phyloP scores from a whole-genome alignment of 1,140 invertebrate species.

The Pectinophora gossypiella region DNA sequence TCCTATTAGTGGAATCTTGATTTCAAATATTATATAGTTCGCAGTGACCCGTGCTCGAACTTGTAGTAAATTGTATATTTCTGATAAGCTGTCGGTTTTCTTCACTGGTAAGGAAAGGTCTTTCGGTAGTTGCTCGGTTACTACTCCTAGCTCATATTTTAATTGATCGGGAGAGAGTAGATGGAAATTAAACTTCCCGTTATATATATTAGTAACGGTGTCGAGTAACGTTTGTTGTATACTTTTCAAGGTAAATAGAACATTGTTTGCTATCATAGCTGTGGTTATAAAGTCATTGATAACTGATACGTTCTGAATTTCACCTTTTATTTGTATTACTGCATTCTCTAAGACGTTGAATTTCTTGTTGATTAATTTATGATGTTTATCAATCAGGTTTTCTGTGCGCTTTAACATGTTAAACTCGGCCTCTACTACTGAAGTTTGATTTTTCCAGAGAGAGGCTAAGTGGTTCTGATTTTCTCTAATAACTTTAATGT shows the following conservation, averaged over 20 bases:
- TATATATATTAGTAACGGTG: slow-evolving; percentile 19
- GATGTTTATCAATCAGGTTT: slow-evolving; percentile 7
- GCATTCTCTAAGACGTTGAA: background rate
- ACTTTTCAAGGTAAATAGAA: slow-evolving; percentile 10
- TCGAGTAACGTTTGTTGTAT: slow-evolving; percentile 16
- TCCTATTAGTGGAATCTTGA: slow-evolving; percentile 14
- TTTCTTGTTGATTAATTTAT: slow-evolving; percentile 11
- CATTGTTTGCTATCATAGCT: slow-evolving; percentile 10
- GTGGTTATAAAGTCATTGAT: slow-evolving; percentile 13
- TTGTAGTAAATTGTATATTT: slow-evolving; percentile 14
- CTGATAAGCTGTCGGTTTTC: slow-evolving; percentile 3
- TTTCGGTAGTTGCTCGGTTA: slow-evolving; percentile 12
- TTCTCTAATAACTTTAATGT: slow-evolving; percentile 8
- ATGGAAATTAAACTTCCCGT: slow-evolving; percentile 18
- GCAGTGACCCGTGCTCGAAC: slow-evolving; percentile 6
- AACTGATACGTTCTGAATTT: slow-evolving; percentile 9
- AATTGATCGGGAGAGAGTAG: slow-evolving; percentile 13
- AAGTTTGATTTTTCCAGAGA: slow-evolving; percentile 10
- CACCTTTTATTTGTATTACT: background rate
- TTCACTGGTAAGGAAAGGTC: slow-evolving; percentile 15
- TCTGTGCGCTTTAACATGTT: slow-evolving; percentile 10
- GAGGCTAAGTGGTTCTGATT: slow-evolving; percentile 9
- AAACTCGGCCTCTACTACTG: slow-evolving; percentile 8
- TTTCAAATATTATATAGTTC: slow-evolving; percentile 16
- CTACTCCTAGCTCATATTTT: slow-evolving; percentile 8